phyloP scores from a whole-genome alignment of 2,888 invertebrate species.

The Idaea aversata region DNA sequence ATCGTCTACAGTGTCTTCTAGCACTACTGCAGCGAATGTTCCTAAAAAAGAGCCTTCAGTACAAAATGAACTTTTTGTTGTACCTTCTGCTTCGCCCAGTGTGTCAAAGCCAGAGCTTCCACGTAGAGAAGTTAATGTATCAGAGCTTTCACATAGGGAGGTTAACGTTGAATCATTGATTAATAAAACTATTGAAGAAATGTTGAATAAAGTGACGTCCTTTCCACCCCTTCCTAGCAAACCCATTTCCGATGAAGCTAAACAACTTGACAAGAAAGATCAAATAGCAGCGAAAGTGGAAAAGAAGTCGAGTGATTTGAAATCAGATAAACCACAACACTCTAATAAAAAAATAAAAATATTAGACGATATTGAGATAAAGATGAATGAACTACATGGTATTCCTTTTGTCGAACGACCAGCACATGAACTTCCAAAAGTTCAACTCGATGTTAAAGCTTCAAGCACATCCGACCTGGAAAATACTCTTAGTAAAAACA shows the following conservation, averaged over 20 bases:
- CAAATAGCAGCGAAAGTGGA: neutral
- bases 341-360: constrained; percentile 35
- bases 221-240: constrained; percentile 43
- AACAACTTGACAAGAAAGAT: constrained; percentile 24
- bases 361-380: constrained; percentile 68
- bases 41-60: constrained; percentile 12
- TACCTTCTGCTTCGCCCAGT: constrained; percentile 6
- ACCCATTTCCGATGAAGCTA: constrained; percentile 41
- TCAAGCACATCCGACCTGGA: constrained; percentile 39
- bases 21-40: constrained; percentile 15
- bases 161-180: constrained; percentile 66
- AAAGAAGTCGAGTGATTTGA: neutral
- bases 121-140: constrained; percentile 35
- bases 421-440: constrained; percentile 54
- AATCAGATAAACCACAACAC: constrained; percentile 26
- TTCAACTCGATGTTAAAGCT: constrained; percentile 40
- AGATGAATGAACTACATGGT: constrained; percentile 74
- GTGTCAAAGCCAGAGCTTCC: neutral
- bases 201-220: constrained; percentile 44
- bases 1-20: constrained; percentile 19
- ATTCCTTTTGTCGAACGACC: constrained; percentile 66
- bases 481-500: constrained; percentile 32
- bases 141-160: constrained; percentile 43
- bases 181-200: constrained; percentile 70
- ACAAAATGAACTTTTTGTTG: constrained; percentile 4